Conservation (phyloP, 2,888 invertebrate genomes). For the Andrena flavipes region DNA sequence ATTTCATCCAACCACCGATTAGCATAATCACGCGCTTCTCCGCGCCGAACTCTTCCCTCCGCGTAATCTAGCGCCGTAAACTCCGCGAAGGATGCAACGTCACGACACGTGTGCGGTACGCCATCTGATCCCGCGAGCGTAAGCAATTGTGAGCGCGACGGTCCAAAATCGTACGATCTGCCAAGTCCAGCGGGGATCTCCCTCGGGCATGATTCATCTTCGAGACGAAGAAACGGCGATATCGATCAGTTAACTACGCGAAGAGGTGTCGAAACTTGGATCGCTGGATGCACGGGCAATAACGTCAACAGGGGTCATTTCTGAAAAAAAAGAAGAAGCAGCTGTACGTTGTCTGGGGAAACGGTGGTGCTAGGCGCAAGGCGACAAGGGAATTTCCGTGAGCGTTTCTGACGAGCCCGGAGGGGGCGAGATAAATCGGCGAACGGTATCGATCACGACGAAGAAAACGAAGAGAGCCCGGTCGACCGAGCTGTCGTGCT, state of each 20-base stretch:
- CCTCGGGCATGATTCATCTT: background rate
- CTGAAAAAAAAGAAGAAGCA: background rate
- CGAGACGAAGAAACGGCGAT: background rate
- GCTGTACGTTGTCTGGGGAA: constrained; percentile 1
- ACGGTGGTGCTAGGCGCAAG: constrained; percentile 15
- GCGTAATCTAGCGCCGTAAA: constrained; percentile 51
- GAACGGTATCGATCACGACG: constrained; percentile 64
- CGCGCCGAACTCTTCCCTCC: constrained; percentile 43
- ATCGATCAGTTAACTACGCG: background rate
- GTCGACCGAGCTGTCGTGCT: constrained; percentile 21
- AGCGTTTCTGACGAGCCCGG: constrained; percentile 57
- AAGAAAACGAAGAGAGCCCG: constrained; percentile 23
- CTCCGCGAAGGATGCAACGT: constrained; percentile 37
- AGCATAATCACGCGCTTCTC: constrained; percentile 66
- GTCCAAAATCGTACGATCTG: constrained; percentile 6
- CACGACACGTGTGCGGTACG: constrained; percentile 50
- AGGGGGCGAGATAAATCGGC: constrained; percentile 64
- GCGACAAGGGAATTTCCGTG: constrained; percentile 54
- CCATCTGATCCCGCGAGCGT: background rate
- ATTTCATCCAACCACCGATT: constrained; percentile 60
- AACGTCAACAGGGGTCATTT: background rate
- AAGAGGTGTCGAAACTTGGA: background rate
- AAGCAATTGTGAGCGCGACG: background rate
- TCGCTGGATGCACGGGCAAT: background rate
- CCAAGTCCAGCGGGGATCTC: background rate